A percentile compares a stretch with the other conserved stretches of the same genome.
Evolutionary conservation across 2,888 invertebrate species (phyloP).

Genomic region (Troilus luridus): DNA sequence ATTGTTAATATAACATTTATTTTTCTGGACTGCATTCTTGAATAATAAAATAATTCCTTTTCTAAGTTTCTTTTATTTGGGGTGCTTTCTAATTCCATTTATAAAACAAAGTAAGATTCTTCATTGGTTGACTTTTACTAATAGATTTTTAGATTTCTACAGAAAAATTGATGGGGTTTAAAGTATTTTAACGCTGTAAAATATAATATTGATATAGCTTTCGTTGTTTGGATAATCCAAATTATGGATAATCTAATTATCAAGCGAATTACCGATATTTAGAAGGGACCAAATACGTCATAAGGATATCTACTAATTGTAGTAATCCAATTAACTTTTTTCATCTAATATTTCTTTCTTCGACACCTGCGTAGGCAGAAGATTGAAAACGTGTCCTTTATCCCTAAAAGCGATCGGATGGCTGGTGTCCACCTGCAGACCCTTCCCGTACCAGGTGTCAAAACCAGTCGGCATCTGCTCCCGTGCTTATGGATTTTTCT

Average conservation of each 20-base stretch:
- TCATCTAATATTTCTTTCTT: background rate
- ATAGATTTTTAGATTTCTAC: no score
- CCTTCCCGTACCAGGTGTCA: constrained; percentile 6
- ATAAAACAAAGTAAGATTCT: no score
- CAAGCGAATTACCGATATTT: background rate
- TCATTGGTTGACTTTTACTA: no score
- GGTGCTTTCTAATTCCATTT: no score
- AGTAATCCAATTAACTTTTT: background rate
- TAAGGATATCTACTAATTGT: background rate
- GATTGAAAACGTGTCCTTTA: constrained; percentile 25
- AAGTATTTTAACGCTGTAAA: no score
- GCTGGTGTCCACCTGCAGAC: background rate
- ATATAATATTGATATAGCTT: no score
- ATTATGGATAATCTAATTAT: background rate
- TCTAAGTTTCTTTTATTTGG: no score
- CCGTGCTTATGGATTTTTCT: constrained; percentile 26
- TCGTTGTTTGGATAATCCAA: no score
- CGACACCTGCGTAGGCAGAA: background rate
- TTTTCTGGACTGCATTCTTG: no score
- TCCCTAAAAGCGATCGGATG: background rate
- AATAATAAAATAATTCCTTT: no score
- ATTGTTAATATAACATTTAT: no score
- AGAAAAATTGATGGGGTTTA: no score
- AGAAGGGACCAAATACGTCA: background rate
- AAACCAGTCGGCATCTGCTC: background rate